A percentile compares a stretch with the other conserved stretches of the same genome.
Evolutionary conservation across 2,888 invertebrate species (phyloP).

Genomic region (Meiosimyza platycephala): DNA sequence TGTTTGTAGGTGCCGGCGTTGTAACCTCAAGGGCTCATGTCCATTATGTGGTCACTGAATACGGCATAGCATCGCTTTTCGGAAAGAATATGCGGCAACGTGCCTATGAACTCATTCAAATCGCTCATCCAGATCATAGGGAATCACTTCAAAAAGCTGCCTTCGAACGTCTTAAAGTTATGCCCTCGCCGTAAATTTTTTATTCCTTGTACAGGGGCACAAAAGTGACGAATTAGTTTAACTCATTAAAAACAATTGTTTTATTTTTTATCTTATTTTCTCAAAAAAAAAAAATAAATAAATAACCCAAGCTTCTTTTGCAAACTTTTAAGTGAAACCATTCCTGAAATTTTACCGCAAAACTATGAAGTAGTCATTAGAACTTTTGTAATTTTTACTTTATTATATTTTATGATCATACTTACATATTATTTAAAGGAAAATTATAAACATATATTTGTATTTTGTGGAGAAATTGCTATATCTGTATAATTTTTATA

Average conservation of each 20-base stretch:
- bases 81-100: constrained; percentile 91
- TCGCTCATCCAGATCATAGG: constrained; percentile 91
- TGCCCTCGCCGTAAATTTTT: constrained; percentile 70
- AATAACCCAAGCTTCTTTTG: too few species aligned
- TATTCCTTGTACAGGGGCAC: background rate
- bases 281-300: too few species aligned
- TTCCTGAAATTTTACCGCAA: too few species aligned
- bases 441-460: too few species aligned
- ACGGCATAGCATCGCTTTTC: constrained; percentile 89
- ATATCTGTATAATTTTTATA: too few species aligned
- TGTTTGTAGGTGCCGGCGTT: constrained; percentile 85
- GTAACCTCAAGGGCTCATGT: constrained; percentile 92
- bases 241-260: too few species aligned
- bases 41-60: constrained; percentile 93
- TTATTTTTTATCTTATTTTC: too few species aligned
- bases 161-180: constrained; percentile 83
- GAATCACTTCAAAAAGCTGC: constrained; percentile 87
- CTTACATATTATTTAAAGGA: too few species aligned
- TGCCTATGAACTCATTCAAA: constrained; percentile 87
- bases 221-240: too few species aligned
- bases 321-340: too few species aligned
- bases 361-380: too few species aligned
- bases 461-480: too few species aligned
- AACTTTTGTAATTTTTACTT: background rate
- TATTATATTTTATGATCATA: background rate